Percentiles rank a stretch among this genome's conserved stretches.
Evolutionary conservation across 2,888 invertebrate genomes (phyloP).

Genomic region (Heliconius sara): DNA sequence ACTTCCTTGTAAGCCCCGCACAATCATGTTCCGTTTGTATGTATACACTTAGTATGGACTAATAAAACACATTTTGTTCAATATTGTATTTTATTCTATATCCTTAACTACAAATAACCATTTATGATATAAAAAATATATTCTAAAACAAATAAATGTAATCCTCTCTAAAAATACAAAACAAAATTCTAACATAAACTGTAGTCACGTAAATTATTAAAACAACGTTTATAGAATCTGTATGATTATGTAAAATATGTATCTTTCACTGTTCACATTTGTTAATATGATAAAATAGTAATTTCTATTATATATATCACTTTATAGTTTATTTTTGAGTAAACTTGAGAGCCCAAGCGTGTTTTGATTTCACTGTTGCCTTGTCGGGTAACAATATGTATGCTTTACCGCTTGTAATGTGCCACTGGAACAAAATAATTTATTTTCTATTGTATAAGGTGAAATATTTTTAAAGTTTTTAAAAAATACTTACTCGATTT

Average conservation of each 20-base stretch:
- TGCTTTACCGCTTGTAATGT: slow-evolving; percentile 58
- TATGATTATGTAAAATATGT: neutral
- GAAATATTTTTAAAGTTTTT: no score
- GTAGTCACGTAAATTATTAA: neutral
- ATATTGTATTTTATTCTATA: slow-evolving; percentile 36
- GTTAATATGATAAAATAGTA: neutral
- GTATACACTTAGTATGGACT: slow-evolving; percentile 18
- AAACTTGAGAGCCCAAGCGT: slow-evolving; percentile 78
- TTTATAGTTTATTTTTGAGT: slow-evolving; percentile 42
- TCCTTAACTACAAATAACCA: neutral
- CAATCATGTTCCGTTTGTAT: slow-evolving; percentile 29
- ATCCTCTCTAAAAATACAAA: neutral
- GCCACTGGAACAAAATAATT: slow-evolving; percentile 72
- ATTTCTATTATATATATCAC: neutral
- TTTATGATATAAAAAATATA: neutral
- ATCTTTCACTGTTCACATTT: neutral
- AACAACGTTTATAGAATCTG: neutral
- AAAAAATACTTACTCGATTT: no score
- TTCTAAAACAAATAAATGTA: neutral
- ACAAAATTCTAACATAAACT: neutral
- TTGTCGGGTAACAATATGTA: slow-evolving; percentile 71
- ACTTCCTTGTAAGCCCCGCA: slow-evolving; percentile 25
- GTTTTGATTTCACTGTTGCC: slow-evolving; percentile 64
- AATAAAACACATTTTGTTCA: slow-evolving; percentile 41
- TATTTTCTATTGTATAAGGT: slow-evolving; percentile 3